A percentile compares a stretch with the other conserved stretches of the same genome.
Conservation (phyloP, 2,888 invertebrate genomes). For the Torymus texanus region DNA sequence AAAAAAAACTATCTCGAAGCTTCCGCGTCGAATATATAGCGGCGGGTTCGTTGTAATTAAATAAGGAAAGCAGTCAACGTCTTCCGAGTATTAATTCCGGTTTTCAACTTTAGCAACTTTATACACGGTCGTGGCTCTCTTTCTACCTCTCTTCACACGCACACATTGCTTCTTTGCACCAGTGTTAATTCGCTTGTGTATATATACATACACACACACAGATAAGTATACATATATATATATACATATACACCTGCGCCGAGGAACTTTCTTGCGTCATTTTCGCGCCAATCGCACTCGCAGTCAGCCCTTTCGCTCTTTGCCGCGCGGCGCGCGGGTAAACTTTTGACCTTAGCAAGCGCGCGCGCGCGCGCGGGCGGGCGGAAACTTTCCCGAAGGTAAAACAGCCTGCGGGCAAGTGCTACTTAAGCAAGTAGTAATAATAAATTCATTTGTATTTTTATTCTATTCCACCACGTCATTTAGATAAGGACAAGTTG, state of each 20-base stretch:
- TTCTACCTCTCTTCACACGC: conserved; percentile 56
- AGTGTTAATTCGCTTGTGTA: conserved; percentile 12
- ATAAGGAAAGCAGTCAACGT: conserved; percentile 71
- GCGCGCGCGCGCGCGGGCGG: conserved; percentile 55
- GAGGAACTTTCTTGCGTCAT: conserved; percentile 69
- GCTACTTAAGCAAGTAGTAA: conserved; percentile 48
- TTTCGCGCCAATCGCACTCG: conserved; percentile 63
- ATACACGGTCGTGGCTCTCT: conserved; percentile 63
- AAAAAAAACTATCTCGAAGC: background rate
- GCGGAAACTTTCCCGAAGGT: conserved; percentile 65
- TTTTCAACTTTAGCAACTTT: conserved; percentile 70
- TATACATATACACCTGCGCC: too few relatives aligned
- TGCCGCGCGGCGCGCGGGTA: conserved; percentile 57
- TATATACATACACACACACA: background rate
- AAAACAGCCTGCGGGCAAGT: conserved; percentile 64
- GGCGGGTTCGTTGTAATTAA: conserved; percentile 65
- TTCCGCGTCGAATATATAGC: conserved; percentile 18
- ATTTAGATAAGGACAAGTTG: conserved; percentile 35
- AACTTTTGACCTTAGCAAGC: conserved; percentile 67
- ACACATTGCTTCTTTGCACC: background rate
- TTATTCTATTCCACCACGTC: conserved; percentile 13
- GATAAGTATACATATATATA: too few relatives aligned
- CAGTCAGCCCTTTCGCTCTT: conserved; percentile 35
- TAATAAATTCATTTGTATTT: conserved; percentile 45
- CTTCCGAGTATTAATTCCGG: conserved; percentile 73